Evolutionary conservation across 2,113 vertebrate species (phyloP), one percentile per base, ranked within the genome.

Genomic region (Tricholaema leucomelas): DNA sequence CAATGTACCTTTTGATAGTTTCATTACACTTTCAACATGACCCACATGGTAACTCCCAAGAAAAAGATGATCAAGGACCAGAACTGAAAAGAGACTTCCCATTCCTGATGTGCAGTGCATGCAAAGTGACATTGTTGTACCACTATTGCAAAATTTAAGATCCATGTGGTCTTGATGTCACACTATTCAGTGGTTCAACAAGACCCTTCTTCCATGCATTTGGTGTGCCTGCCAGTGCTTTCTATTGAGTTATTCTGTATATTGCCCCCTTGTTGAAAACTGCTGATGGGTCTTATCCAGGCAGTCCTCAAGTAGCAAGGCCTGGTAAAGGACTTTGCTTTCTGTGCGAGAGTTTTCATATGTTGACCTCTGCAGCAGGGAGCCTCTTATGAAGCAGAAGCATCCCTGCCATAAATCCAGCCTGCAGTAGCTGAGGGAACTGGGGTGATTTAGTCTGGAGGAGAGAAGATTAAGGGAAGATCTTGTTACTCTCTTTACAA

Each of bases 1-100:
- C 85, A 73, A 55, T 88, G 81, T 81, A 87, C 52, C 80, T 90
- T 95, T 95, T 83, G 88, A 81, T 95, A 72, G 44, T 69, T 48
- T 85, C n/a, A 46, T 85, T 90, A 52, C 1, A 4, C 61, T 91
- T 81, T 75, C 66, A 72, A 17, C 61, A 79, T 52, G 69, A 91
- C 61, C 42, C 44, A 42, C 38, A 23, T 46, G 36, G 13, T 52
- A 80, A 18, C 23, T 58, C 42, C 20, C 23, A 56, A 63, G 44
- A 48, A 67, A 77, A 81, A 31, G 54, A 63, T 55, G n/a, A 65
- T 38, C 20, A 4, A 65, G 38, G 44, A 58, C 18, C 24, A 23
- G 35, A 17, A 25, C 4, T 46, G 38, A 24, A 74, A 8, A n/a
- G 82, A 77, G 18, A 18, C 17, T 74, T 71, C 30, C 15, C 15